A percentile compares a stretch with the other conserved stretches of the same genome.
These are phyloP conservation scores for Entomyzon cyanotis DNA, from an alignment of 2,113 vertebrate species.

Conservation along the genomic window DNA sequence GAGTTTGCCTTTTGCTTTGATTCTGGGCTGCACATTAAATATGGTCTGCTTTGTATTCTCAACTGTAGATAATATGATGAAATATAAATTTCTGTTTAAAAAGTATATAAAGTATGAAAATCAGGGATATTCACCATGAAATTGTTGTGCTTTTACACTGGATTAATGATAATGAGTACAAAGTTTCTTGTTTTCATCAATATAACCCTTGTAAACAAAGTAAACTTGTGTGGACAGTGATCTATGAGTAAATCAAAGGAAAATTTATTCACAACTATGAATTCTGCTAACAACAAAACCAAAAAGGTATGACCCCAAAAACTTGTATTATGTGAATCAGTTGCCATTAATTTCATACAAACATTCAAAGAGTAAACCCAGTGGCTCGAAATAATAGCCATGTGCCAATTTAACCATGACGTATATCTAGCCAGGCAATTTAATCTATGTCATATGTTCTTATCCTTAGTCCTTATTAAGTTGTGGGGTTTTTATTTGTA, in stretches of 20 bases:
- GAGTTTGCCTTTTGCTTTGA: neutral
- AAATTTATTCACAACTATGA: neutral
- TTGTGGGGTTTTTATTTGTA: constrained; percentile 39
- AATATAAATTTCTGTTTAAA: neutral
- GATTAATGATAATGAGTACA: neutral
- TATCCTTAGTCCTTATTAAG: neutral
- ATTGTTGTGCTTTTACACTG: neutral
- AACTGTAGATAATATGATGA: neutral
- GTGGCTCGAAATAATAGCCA: neutral
- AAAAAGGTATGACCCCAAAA: neutral
- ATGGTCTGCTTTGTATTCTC: neutral
- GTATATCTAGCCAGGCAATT: neutral
- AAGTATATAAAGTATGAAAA: neutral
- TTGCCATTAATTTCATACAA: neutral
- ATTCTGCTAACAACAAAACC: neutral
- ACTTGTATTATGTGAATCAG: neutral
- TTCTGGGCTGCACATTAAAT: neutral
- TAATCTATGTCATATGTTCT: neutral
- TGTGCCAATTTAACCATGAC: neutral
- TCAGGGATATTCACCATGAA: neutral
- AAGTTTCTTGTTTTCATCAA: neutral
- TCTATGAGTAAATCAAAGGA: neutral
- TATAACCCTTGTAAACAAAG: neutral
- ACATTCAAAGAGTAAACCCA: neutral
- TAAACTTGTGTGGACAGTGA: neutral